Evolutionary conservation across 2,113 vertebrate species (phyloP), one percentile per base, ranked within the genome.

Genomic region (Perognathus longimembris): DNA sequence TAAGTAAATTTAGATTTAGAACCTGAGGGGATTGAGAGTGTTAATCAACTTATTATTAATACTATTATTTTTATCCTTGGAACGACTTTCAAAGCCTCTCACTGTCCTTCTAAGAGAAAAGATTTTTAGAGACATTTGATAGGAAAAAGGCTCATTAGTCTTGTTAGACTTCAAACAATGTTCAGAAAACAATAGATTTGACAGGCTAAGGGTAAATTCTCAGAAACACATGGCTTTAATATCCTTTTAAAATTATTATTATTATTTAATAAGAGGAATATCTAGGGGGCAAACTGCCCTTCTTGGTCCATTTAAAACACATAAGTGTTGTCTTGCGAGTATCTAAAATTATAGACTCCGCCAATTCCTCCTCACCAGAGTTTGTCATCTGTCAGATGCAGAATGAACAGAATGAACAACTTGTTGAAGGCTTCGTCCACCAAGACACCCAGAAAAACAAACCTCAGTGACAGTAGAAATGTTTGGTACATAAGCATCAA

Each of bases 21-120:
- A 93, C 69, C 74, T 88, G 70, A 34, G 66, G 77, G 91, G 57
- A 38, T 85, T 96, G 84, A 86, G 71, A 88, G 36, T 91, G 95
- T 94, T 63, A 76, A 87, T 42, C 9, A 90, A 89, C 83, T 91
- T 93, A 90, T 91, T 93, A 90, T 90, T 94, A 94, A 57, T 80
- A 94, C 70, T 76, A 94, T 91, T 81, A 90, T 93, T 95, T 91
- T 96, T 89, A 84, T 84, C 21, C 76, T 85, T 93, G 89, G 95
- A 75, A 82, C 57, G 66, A 54, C 32, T 89, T 96, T 88, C 76
- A 96, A 96, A 96, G 91, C 77, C 73, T 93, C 61, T 79, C 83
- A 83, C 85, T 63, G 45, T 83, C 50, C 86, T 93, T 92, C 50
- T 92, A 77, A 88, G 63, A 88, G 90, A 82, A 96, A 81, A 36